These are phyloP conservation scores for Catamblyrhynchus diadema DNA, from an alignment of 2,797 vertebrate species.

Conservation along the genomic window DNA sequence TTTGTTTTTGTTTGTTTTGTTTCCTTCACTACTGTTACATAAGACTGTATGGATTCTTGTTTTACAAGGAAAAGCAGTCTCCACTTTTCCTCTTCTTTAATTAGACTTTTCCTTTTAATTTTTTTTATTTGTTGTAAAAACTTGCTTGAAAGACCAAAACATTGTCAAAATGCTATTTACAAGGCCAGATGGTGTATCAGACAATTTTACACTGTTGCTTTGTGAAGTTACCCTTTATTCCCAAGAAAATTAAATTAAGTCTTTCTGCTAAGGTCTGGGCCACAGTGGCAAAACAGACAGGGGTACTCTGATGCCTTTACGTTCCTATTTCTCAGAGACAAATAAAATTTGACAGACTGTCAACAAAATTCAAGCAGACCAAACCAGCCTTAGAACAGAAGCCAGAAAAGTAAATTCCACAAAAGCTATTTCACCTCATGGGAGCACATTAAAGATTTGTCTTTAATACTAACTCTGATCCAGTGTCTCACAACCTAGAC, in stretches of 20 bases:
- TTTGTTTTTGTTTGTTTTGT: neutral
- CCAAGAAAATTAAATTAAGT: slow-evolving; percentile 46
- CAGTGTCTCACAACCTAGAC: neutral
- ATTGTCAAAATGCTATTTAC: neutral
- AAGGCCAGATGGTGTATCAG: neutral
- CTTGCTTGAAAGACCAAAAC: slow-evolving; percentile 21
- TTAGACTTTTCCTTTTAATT: neutral
- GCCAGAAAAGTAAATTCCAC: neutral
- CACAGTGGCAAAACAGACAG: slow-evolving; percentile 1
- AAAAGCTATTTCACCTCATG: neutral
- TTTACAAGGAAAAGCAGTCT: slow-evolving; percentile 9
- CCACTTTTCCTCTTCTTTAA: neutral
- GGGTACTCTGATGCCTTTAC: neutral
- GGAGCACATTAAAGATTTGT: neutral
- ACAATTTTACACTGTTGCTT: slow-evolving; percentile 4
- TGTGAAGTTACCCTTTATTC: slow-evolving; percentile 25
- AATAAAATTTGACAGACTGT: neutral
- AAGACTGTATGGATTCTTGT: neutral
- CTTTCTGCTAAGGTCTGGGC: neutral
- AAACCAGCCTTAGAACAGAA: neutral
- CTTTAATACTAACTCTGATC: neutral
- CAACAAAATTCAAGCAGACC: neutral
- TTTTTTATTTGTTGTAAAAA: neutral
- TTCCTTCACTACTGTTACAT: neutral
- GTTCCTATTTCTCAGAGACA: neutral